A percentile compares a stretch with the other conserved stretches of the same genome.
Evolutionary conservation across 1,140 invertebrate genomes (phyloP).

Genomic region (Plutomurus gul): DNA sequence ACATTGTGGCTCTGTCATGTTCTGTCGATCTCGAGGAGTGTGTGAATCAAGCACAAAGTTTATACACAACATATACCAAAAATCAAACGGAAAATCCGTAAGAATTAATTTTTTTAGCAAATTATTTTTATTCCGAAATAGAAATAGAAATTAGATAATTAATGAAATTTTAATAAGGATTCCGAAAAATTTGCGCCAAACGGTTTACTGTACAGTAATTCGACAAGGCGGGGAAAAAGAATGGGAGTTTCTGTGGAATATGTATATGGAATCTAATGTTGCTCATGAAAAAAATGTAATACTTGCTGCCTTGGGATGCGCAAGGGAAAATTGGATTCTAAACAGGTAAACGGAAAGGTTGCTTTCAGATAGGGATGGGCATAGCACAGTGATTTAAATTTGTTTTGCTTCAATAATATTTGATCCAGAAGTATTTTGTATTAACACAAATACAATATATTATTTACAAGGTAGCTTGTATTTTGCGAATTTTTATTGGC

Average conservation of each 20-base stretch:
- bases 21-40: conserved; percentile 71
- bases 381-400: no score
- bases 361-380: no score
- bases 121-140: no score
- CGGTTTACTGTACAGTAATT: conserved; percentile 79
- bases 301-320: conserved; percentile 75
- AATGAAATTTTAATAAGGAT: conserved; percentile 64
- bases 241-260: conserved; percentile 79
- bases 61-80: conserved; percentile 74
- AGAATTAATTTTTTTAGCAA: neutral
- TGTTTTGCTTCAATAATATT: no score
- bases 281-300: conserved; percentile 76
- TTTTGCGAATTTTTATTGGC: no score
- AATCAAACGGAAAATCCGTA: conserved; percentile 76
- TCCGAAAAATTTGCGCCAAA: conserved; percentile 72
- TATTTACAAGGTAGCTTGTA: conserved; percentile 46
- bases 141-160: conserved; percentile 56
- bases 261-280: conserved; percentile 72
- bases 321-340: conserved; percentile 74
- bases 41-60: conserved; percentile 67
- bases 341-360: no score
- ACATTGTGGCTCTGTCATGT: conserved; percentile 71
- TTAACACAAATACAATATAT: no score
- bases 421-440: no score
- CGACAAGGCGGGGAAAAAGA: conserved; percentile 71